Conservation (phyloP, 2,888 invertebrate genomes). For the Panzeria rudis region DNA sequence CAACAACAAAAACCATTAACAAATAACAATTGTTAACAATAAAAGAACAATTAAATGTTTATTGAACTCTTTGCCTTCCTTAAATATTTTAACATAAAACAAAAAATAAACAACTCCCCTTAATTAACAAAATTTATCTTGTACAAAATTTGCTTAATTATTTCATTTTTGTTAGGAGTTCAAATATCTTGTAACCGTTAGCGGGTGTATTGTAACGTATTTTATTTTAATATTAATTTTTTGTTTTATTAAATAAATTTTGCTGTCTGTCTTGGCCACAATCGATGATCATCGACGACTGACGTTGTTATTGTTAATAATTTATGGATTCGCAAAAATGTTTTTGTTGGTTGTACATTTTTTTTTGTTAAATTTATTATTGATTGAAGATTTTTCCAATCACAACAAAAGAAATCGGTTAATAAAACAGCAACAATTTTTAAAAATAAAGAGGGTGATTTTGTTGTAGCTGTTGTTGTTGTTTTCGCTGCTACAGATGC, state of each 20-base stretch:
- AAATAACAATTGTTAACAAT: no score
- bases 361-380: conserved; percentile 42
- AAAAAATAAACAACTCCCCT: background rate
- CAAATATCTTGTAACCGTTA: conserved; percentile 2
- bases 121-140: conserved; percentile 12
- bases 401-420: conserved; percentile 60
- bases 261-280: conserved; percentile 52
- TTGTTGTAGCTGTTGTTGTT: conserved; percentile 33
- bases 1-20: background rate
- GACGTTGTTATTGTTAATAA: conserved; percentile 60
- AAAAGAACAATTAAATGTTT: conserved; percentile 12
- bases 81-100: background rate
- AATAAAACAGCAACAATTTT: conserved; percentile 42
- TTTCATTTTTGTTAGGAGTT: conserved; percentile 14
- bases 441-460: conserved; percentile 47
- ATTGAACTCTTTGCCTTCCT: conserved; percentile 35
- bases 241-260: conserved; percentile 30
- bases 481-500: background rate
- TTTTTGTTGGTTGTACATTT: conserved; percentile 44
- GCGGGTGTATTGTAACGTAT: conserved; percentile 17
- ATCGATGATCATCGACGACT: conserved; percentile 66
- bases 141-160: conserved; percentile 20
- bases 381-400: conserved; percentile 70
- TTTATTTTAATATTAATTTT: conserved; percentile 43
- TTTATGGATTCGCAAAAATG: conserved; percentile 67